phyloP scores from a whole-genome alignment of 2,888 invertebrate species.

The Dione vanillae region DNA sequence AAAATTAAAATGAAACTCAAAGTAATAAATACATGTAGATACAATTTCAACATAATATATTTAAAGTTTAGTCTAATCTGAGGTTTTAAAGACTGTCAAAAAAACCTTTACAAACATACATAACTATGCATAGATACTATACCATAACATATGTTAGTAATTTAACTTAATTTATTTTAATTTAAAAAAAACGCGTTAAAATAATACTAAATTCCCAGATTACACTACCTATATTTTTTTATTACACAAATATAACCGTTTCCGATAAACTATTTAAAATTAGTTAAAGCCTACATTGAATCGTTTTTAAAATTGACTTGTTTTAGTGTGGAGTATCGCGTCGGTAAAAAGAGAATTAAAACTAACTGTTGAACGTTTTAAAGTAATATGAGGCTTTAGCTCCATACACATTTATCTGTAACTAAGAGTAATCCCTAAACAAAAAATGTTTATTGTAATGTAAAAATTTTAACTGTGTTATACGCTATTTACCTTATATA shows the following conservation, averaged over 20 bases:
- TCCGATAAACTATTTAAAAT: background rate
- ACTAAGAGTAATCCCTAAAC: conserved; percentile 29
- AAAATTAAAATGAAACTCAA: too few species aligned
- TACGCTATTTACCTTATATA: background rate
- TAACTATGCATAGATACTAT: too few species aligned
- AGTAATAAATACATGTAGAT: too few species aligned
- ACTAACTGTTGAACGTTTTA: conserved; percentile 25
- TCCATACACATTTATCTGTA: conserved; percentile 21
- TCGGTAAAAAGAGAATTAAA: conserved; percentile 24
- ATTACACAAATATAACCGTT: too few species aligned
- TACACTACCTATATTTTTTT: too few species aligned
- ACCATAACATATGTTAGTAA: too few species aligned
- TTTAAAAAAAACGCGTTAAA: too few species aligned
- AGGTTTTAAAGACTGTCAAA: background rate
- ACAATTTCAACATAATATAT: too few species aligned
- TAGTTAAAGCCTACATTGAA: conserved; percentile 47
- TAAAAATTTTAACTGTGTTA: background rate
- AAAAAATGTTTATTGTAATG: conserved; percentile 17
- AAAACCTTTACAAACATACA: background rate
- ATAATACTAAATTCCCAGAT: too few species aligned
- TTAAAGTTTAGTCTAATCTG: too few species aligned
- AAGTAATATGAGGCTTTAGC: conserved; percentile 12
- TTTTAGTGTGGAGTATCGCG: conserved; percentile 10
- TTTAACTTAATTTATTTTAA: too few species aligned
- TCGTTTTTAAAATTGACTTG: background rate